Conservation (phyloP, 2,888 invertebrate genomes). For the Thyatira batis region DNA sequence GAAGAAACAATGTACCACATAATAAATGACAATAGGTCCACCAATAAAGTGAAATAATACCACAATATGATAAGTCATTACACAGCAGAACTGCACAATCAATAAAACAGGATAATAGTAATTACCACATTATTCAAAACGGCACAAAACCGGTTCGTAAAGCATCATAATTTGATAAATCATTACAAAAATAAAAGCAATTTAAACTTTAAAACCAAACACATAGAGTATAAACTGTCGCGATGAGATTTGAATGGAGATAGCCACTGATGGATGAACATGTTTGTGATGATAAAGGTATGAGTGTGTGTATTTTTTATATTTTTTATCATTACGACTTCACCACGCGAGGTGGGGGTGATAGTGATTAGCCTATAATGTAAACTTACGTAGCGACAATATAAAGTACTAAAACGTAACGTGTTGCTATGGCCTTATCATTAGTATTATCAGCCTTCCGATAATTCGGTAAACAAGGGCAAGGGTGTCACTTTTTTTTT, state of each 20-base stretch:
- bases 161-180: background rate
- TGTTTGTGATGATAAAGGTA: constrained; percentile 41
- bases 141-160: background rate
- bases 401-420: background rate
- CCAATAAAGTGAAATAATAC: background rate
- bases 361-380: background rate
- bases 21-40: background rate
- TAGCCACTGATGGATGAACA: constrained; percentile 42
- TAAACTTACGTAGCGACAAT: background rate
- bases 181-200: background rate
- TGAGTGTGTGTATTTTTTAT: constrained; percentile 4
- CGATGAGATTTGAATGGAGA: constrained; percentile 18
- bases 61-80: background rate
- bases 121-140: background rate
- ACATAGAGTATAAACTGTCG: background rate
- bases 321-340: constrained; percentile 6
- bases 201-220: background rate
- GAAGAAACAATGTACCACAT: background rate
- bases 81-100: background rate
- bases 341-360: background rate
- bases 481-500: background rate
- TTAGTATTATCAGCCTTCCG: background rate
- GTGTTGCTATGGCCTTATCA: background rate
- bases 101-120: background rate
- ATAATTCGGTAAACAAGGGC: background rate